Conservation (phyloP, 2,888 invertebrate genomes). For the Brachyptera putata region DNA sequence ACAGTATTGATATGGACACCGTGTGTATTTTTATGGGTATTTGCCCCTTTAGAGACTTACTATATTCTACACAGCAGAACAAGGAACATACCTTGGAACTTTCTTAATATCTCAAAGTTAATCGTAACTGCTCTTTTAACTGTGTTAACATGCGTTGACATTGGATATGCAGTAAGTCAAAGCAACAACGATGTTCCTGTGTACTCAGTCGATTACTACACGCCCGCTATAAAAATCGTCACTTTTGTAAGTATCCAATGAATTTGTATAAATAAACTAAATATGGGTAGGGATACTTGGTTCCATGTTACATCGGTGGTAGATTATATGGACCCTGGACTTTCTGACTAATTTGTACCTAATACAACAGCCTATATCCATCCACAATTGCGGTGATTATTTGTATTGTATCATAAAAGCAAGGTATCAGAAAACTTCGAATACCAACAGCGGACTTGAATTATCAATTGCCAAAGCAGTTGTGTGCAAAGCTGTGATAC, state of each 20-base stretch:
- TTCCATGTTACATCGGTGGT: too few relatives aligned
- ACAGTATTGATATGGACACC: conserved; percentile 88
- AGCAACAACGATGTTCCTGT: conserved; percentile 48
- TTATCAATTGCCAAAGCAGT: too few relatives aligned
- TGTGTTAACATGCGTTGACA: conserved; percentile 62
- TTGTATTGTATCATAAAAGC: too few relatives aligned
- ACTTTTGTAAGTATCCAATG: conserved; percentile 73
- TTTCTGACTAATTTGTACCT: too few relatives aligned
- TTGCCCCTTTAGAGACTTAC: conserved; percentile 67
- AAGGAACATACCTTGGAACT: conserved; percentile 65
- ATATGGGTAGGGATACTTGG: too few relatives aligned
- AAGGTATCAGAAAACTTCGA: too few relatives aligned
- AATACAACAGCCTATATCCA: too few relatives aligned
- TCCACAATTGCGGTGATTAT: too few relatives aligned
- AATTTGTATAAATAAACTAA: background rate
- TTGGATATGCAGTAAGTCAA: conserved; percentile 58
- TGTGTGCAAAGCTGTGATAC: too few relatives aligned
- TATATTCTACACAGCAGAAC: conserved; percentile 72
- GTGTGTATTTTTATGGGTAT: conserved; percentile 76
- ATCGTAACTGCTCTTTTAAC: conserved; percentile 58
- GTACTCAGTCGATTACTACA: conserved; percentile 67
- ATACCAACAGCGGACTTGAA: too few relatives aligned
- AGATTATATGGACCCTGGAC: too few relatives aligned
- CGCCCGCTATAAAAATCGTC: conserved; percentile 70
- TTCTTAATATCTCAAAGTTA: conserved; percentile 70